phyloP scores from a whole-genome alignment of 2,888 invertebrate genomes.

The Cancer borealis region DNA sequence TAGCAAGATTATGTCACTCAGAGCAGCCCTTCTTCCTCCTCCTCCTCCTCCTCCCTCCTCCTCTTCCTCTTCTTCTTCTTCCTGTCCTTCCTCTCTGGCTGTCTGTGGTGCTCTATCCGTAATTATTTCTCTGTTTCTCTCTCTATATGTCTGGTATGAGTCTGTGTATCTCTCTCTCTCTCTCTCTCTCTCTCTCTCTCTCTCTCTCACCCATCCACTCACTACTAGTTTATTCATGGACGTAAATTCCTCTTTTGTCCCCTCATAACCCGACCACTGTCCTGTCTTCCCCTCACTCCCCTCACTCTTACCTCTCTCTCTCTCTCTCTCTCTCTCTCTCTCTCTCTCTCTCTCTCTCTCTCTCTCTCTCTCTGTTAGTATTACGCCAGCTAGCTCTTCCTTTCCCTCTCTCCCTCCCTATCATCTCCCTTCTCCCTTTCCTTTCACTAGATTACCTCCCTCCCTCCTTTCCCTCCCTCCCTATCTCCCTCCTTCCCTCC shows the following conservation, averaged over 20 bases:
- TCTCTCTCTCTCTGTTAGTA: too few species aligned
- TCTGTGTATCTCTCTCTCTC: not conserved
- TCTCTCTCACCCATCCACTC: conserved; percentile 6
- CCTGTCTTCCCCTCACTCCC: not conserved
- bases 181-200: conserved; percentile 36
- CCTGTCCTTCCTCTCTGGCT: conserved; percentile 4
- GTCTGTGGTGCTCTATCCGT: not conserved
- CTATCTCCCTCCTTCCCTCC: not conserved
- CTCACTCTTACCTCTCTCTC: not conserved
- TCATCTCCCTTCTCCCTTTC: not conserved
- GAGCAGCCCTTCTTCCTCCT: not conserved
- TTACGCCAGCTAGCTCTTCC: not conserved
- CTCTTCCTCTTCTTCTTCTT: not conserved
- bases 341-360: too few species aligned
- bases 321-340: too few species aligned
- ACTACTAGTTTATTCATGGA: not conserved
- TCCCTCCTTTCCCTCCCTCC: not conserved
- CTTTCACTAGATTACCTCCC: not conserved
- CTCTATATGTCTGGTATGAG: not conserved
- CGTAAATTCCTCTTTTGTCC: not conserved
- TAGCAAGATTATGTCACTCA: conserved; percentile 9
- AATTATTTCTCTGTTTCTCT: not conserved
- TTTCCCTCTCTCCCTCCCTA: not conserved
- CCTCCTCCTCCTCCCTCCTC: conserved; percentile 3
- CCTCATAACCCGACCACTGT: conserved; percentile 18